These are phyloP conservation scores for Pygoscelis adeliae DNA, from an alignment of 2,113 vertebrate species.

Conservation along the genomic window DNA sequence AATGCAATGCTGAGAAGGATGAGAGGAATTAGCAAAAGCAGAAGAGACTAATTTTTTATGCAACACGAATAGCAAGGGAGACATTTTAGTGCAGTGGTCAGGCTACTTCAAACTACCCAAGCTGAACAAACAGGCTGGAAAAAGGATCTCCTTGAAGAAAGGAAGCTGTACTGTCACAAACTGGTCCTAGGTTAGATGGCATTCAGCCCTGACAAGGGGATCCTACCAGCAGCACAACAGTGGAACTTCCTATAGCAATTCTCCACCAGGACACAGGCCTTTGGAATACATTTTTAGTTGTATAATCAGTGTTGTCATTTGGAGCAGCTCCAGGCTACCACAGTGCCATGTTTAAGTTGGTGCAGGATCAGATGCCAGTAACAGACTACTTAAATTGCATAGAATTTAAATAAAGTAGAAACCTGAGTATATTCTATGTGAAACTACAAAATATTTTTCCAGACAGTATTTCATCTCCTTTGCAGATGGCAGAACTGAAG, in stretches of 20 bases:
- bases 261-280: neutral
- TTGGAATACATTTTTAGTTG: neutral
- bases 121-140: neutral
- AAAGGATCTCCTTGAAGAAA: neutral
- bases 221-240: neutral
- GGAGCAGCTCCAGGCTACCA: neutral
- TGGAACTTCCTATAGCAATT: neutral
- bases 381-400: neutral
- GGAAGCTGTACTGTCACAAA: neutral
- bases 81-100: neutral
- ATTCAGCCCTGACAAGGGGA: neutral
- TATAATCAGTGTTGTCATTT: neutral
- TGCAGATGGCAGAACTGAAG: neutral
- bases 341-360: neutral
- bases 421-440: neutral
- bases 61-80: neutral
- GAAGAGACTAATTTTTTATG: neutral
- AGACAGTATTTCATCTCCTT: neutral
- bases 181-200: neutral
- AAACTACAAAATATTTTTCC: neutral
- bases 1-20: neutral
- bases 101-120: neutral
- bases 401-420: neutral
- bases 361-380: neutral
- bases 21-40: neutral